Evolutionary conservation across 1,140 invertebrate genomes (phyloP).

Genomic region (Panulirus ornatus): DNA sequence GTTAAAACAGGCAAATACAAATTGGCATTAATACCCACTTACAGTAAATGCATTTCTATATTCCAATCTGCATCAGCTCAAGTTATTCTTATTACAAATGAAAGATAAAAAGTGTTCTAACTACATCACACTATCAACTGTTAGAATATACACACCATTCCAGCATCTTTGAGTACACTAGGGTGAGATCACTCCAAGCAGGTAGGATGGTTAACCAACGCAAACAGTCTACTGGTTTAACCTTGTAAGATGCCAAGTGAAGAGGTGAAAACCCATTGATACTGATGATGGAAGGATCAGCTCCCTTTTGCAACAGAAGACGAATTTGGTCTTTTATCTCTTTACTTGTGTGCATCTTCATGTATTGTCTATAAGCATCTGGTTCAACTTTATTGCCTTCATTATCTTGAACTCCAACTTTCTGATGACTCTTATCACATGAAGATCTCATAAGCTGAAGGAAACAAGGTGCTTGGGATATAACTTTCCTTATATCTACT

Average conservation of each 20-base stretch:
- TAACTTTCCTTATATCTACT: conserved; percentile 16
- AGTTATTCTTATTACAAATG: too few species aligned
- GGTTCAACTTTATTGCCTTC: conserved; percentile 7
- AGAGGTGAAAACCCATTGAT: conserved; percentile 79
- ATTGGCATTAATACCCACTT: too few species aligned
- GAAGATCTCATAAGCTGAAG: conserved; percentile 58
- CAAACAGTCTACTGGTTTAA: conserved; percentile 69
- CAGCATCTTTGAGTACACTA: conserved; percentile 47
- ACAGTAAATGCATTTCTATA: too few species aligned
- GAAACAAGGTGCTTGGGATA: conserved; percentile 28
- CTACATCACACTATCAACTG: not conserved
- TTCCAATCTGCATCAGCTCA: too few species aligned
- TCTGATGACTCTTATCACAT: conserved; percentile 32
- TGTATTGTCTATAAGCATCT: not conserved
- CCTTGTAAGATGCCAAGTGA: conserved; percentile 80
- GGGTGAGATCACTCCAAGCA: conserved; percentile 50
- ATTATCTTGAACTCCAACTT: conserved; percentile 16
- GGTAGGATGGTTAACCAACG: not conserved
- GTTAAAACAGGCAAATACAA: too few species aligned
- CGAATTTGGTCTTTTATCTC: conserved; percentile 77
- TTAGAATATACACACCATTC: conserved; percentile 58
- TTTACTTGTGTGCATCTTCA: conserved; percentile 67
- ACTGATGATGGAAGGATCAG: conserved; percentile 77
- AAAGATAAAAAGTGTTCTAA: not conserved
- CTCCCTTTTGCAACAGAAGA: conserved; percentile 78